Base-by-base conservation (phyloP, 2,113 vertebrate species). In the Eleginops maclovinus region DNA sequence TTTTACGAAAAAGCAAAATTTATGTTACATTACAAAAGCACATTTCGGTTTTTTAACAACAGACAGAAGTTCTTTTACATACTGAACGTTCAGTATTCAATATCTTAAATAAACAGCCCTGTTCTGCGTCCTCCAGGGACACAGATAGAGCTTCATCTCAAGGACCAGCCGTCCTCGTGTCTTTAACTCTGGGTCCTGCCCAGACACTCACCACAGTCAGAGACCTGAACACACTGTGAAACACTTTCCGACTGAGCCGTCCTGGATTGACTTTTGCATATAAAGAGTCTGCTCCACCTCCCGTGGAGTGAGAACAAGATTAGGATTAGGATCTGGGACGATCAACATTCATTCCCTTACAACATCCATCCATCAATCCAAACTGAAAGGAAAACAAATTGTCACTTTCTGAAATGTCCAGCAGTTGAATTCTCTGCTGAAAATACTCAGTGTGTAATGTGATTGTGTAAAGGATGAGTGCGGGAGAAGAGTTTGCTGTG, bases 151-250 rank as follows among this genome's bases (percentile, higher is more conserved):
- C 44, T 49, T 69, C 54, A 31, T 78, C 82, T 85, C 65, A 83
- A 88, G 87, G 84, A 88, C 85, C 58, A 69, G 49, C 51, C 60
- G 87, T 84, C 80, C 88, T 85, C 10, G 62, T 68, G 86, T 88
- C 87, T 80, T 40, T 49, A 28, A 44, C 40, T 68, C 86, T 55
- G 82, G 88, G 86, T 88, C 92, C 91, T 50, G 91, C 91, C 90
- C 87, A 87, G 80, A 53, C 71, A 44, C 64, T 55, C 49, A 4
- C 44, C 40, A n/a, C n/a, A 67, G 31, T 61, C 59, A 2, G 31
- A 79, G 31, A 53, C 77, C 44, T 21, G 0, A 59, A 63, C 21
- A 2, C 54, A 49, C 41, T 4, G 40, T 14, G n/a, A 78, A 15
- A 53, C 59, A 8, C 60, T 14, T 50, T 40, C 9, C 3, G 31